phyloP scores from a whole-genome alignment of 2,797 vertebrate species.

The Muraenolepis orangiensis region DNA sequence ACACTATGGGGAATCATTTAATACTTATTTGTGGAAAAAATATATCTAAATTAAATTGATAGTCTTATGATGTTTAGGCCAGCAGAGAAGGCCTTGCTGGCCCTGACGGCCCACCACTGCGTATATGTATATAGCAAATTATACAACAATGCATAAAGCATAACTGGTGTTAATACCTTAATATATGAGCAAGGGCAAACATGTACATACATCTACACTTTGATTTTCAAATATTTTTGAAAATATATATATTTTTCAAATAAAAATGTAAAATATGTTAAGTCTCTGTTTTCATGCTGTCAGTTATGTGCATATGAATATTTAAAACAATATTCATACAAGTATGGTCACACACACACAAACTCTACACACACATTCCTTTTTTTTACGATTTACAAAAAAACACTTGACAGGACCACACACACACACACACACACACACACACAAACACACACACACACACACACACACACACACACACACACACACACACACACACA shows the following conservation, averaged over 20 bases:
- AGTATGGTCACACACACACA: neutral
- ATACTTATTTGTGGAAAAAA: too few relatives aligned
- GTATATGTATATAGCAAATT: too few relatives aligned
- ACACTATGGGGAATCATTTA: too few relatives aligned
- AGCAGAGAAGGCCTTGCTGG: too few relatives aligned
- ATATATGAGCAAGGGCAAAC: neutral
- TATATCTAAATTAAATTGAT: too few relatives aligned
- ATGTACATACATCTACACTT: neutral
- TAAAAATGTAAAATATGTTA: neutral
- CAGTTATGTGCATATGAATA: neutral
- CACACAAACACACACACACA: neutral
- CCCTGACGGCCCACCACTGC: too few relatives aligned
- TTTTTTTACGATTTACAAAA: too few relatives aligned
- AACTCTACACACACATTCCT: neutral
- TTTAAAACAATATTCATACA: neutral
- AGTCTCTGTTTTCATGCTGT: neutral
- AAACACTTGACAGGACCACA: neutral
- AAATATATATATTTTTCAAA: too few relatives aligned
- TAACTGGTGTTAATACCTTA: neutral
- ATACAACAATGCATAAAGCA: too few relatives aligned
- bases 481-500: constrained; percentile 3
- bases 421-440: neutral
- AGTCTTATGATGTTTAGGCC: too few relatives aligned
- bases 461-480: neutral
- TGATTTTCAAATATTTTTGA: too few relatives aligned